phyloP scores from a whole-genome alignment of 2,113 vertebrate genomes.

The Poeciliopsis retropinna region DNA sequence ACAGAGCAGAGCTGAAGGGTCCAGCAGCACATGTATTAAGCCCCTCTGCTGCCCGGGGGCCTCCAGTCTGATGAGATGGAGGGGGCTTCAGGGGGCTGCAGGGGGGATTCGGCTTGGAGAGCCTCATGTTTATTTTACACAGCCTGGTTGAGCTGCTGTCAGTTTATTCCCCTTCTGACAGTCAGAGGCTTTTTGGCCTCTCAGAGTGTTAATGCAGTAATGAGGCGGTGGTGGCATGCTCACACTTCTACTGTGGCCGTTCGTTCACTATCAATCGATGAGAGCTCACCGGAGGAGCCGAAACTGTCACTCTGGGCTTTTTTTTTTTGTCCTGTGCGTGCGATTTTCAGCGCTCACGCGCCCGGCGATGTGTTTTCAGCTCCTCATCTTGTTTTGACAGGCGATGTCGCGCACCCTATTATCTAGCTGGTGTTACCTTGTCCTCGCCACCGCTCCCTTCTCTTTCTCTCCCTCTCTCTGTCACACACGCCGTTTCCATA shows the following conservation, averaged over 20 bases:
- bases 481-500: neutral
- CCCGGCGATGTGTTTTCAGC: constrained; percentile 45
- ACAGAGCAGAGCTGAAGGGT: constrained; percentile 59
- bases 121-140: constrained; percentile 75
- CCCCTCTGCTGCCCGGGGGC: constrained; percentile 58
- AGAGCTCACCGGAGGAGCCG: constrained; percentile 46
- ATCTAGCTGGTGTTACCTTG: constrained; percentile 29
- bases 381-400: constrained; percentile 34
- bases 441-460: constrained; percentile 1
- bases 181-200: constrained; percentile 28
- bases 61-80: constrained; percentile 58
- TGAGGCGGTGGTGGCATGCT: constrained; percentile 31
- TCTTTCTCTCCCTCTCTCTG: neutral
- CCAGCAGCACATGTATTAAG: constrained; percentile 69
- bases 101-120: constrained; percentile 24
- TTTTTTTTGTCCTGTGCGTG: constrained; percentile 1
- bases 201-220: constrained; percentile 17
- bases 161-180: constrained; percentile 2
- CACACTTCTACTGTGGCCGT: constrained; percentile 22
- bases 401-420: constrained; percentile 28
- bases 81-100: constrained; percentile 32
- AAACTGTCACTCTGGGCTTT: constrained; percentile 22
- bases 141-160: constrained; percentile 33
- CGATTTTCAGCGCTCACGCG: constrained; percentile 4
- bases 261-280: constrained; percentile 51